phyloP scores from a whole-genome alignment of 2,888 invertebrate species.

The Trileptium ribeirensis region DNA sequence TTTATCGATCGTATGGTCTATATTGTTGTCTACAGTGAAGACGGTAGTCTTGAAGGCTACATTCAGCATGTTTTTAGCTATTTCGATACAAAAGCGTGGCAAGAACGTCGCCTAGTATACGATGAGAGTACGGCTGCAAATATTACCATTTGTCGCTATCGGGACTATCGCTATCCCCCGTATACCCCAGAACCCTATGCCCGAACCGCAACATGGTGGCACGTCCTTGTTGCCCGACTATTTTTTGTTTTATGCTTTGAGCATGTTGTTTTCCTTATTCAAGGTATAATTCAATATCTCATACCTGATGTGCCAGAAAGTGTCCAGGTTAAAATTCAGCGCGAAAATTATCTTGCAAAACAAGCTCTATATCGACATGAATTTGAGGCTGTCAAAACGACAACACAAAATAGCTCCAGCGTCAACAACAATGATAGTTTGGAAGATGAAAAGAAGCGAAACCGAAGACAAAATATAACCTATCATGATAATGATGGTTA shows the following conservation, averaged over 20 bases:
- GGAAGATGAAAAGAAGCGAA: too few species aligned
- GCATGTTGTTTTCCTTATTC: constrained; percentile 69
- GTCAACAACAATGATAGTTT: too few species aligned
- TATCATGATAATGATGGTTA: too few species aligned
- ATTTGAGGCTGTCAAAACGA: too few species aligned
- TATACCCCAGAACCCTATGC: background rate
- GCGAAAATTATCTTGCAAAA: constrained; percentile 62
- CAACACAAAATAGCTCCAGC: too few species aligned
- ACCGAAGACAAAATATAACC: too few species aligned
- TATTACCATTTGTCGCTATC: background rate
- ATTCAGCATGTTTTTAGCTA: background rate
- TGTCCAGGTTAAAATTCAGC: constrained; percentile 69
- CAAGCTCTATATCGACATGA: constrained; percentile 47
- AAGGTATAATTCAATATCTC: constrained; percentile 78
- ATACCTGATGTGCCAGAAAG: constrained; percentile 78
- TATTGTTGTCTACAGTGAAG: background rate
- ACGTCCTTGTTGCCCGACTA: constrained; percentile 75
- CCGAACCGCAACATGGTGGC: constrained; percentile 66
- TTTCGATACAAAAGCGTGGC: constrained; percentile 2
- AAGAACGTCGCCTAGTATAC: background rate
- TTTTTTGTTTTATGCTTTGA: constrained; percentile 77
- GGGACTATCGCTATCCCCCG: constrained; percentile 18
- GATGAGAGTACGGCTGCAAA: background rate
- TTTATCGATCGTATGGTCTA: constrained; percentile 90
- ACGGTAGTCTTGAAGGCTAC: constrained; percentile 14